Percentiles rank a stretch among this genome's conserved stretches.
These are phyloP conservation scores for Coracopsis vasa DNA, from an alignment of 2,113 vertebrate species.

Conservation along the genomic window DNA sequence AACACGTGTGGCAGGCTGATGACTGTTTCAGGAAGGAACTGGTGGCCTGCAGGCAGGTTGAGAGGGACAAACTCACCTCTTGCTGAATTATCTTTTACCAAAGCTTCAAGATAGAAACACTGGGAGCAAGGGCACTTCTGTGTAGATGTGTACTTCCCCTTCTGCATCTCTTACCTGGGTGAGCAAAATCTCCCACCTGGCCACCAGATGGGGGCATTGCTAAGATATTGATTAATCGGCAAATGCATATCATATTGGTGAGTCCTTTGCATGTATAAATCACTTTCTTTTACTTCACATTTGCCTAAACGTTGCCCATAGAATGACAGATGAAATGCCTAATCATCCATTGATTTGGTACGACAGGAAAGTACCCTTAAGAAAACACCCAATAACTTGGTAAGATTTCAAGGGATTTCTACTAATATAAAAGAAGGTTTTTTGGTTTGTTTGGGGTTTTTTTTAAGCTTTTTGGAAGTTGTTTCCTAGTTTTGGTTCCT, in stretches of 20 bases:
- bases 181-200: constrained; percentile 19
- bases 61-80: neutral
- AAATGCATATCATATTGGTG: rapidly evolving
- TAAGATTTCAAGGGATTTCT: neutral
- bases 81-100: neutral
- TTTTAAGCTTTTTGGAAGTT: neutral
- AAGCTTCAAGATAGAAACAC: neutral
- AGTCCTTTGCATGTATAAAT: neutral
- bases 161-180: neutral
- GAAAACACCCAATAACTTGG: neutral
- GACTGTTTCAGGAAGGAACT: neutral
- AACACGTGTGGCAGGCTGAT: neutral
- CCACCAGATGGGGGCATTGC: constrained; percentile 50
- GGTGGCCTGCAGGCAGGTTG: neutral
- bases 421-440: neutral
- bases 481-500: neutral
- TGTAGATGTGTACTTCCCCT: neutral
- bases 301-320: neutral
- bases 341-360: neutral
- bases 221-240: constrained; percentile 20
- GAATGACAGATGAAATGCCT: neutral
- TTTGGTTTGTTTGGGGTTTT: neutral
- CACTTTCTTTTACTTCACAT: neutral
- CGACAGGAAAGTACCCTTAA: neutral
- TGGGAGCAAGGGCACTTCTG: neutral